Percentiles rank a stretch among this genome's conserved stretches.
Evolutionary conservation across 2,888 invertebrate species (phyloP).

Genomic region (Lymantria dispar): DNA sequence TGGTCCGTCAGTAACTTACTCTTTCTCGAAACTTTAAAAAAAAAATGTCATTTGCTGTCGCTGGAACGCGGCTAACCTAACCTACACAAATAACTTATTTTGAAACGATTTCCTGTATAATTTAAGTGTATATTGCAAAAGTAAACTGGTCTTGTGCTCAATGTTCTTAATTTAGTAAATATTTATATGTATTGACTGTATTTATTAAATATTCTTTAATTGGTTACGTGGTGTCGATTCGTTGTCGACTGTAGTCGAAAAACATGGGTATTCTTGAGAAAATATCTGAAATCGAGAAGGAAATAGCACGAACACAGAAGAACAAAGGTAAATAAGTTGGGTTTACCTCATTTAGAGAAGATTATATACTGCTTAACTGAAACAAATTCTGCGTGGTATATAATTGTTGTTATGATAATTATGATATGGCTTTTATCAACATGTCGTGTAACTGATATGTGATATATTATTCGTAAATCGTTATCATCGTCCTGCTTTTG

Average conservation of each 20-base stretch:
- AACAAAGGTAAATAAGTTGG: slow-evolving; percentile 94
- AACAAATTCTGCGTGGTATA: no score
- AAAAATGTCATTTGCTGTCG: slow-evolving; percentile 3
- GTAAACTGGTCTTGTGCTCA: slow-evolving; percentile 3
- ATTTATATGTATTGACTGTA: not conserved
- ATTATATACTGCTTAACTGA: no score
- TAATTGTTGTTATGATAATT: no score
- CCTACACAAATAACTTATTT: not conserved
- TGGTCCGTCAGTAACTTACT: no score
- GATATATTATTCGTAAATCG: no score
- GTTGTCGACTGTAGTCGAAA: slow-evolving; percentile 25
- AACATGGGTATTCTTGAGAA: slow-evolving; percentile 99
- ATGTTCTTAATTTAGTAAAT: slow-evolving; percentile 26
- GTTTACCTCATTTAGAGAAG: no score
- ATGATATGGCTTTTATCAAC: no score
- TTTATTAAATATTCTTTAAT: slow-evolving; percentile 9
- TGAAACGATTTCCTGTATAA: no score
- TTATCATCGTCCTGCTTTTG: no score
- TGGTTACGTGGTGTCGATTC: slow-evolving; percentile 42
- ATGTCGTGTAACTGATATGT: no score
- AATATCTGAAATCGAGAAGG: slow-evolving; percentile 99
- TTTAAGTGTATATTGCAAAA: no score
- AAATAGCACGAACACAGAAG: slow-evolving; percentile 99
- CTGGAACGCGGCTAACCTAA: slow-evolving; percentile 25
- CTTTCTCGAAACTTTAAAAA: no score